Evolutionary conservation across 92 coral and sea anemone species (phyloP).

Genomic region (Zoanthus solanderi): DNA sequence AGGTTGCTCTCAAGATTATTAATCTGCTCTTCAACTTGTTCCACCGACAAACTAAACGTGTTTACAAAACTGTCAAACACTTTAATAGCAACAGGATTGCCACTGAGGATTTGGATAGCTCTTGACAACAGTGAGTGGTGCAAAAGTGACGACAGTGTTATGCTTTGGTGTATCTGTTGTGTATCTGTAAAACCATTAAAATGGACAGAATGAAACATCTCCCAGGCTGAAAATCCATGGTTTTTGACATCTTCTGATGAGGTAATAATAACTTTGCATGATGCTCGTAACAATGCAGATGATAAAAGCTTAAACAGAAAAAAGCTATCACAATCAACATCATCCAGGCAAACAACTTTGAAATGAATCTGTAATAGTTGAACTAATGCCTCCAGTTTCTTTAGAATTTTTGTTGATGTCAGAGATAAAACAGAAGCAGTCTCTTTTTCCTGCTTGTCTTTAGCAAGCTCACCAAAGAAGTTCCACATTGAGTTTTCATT

Average conservation of each 20-base stretch:
- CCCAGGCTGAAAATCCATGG: constrained; percentile 19
- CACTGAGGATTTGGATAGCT: constrained; percentile 26
- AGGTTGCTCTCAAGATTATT: not conserved
- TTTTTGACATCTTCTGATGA: not conserved
- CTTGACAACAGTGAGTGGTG: constrained; percentile 20
- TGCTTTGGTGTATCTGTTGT: not conserved
- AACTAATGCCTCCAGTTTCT: constrained; percentile 60
- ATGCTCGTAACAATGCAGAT: constrained; percentile 54
- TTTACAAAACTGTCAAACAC: constrained; percentile 56
- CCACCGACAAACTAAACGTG: constrained; percentile 38
- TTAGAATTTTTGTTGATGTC: constrained; percentile 51
- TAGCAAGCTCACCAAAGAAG: constrained; percentile 68
- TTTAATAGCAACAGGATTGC: constrained; percentile 68
- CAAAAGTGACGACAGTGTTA: not conserved
- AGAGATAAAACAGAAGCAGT: constrained; percentile 66
- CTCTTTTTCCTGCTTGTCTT: constrained; percentile 68
- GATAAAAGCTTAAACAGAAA: constrained; percentile 60
- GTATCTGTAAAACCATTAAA: constrained; percentile 53
- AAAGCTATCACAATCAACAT: constrained; percentile 60
- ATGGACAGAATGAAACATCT: constrained; percentile 25
- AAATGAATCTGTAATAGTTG: constrained; percentile 60
- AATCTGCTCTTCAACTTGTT: constrained; percentile 26
- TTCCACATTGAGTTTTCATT: constrained; percentile 73
- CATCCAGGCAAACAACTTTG: constrained; percentile 81
- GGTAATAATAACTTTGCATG: constrained; percentile 45